phyloP scores from a whole-genome alignment of 2,797 vertebrate species.

The Scolopax bukidnonensis region DNA sequence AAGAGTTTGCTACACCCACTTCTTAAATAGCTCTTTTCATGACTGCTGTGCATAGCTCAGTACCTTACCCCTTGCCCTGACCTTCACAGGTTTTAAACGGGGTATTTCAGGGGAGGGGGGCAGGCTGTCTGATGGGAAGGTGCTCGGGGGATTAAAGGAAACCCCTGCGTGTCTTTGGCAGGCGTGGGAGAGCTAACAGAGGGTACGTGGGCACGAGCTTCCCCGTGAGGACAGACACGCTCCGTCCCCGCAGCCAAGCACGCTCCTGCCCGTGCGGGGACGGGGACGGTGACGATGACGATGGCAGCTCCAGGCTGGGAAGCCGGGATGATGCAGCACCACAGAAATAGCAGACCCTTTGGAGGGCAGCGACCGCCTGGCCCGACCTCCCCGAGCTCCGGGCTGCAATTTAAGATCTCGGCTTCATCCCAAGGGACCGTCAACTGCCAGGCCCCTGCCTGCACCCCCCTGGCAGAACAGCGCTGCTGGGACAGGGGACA shows the following conservation, averaged over 20 bases:
- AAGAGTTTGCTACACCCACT: slow-evolving; percentile 28
- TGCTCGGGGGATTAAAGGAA: accelerated
- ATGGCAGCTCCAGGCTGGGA: accelerated
- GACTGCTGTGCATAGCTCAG: neutral
- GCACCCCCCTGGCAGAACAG: neutral
- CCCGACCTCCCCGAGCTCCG: neutral
- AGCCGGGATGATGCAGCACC: neutral
- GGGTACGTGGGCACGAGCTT: neutral
- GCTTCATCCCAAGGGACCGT: accelerated
- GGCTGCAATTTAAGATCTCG: neutral
- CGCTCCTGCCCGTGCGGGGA: neutral
- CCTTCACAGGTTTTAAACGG: neutral
- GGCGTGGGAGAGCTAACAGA: accelerated
- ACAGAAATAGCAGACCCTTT: neutral
- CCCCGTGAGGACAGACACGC: accelerated
- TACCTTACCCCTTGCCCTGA: neutral
- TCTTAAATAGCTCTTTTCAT: neutral
- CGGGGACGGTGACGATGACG: too few species aligned
- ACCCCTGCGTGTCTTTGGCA: accelerated
- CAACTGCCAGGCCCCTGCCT: neutral
- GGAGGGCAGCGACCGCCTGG: neutral
- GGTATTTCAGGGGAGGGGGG: accelerated
- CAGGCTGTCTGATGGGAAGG: accelerated
- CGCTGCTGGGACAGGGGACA: neutral
- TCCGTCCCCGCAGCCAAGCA: neutral